phyloP scores from a whole-genome alignment of 1,140 invertebrate genomes.

The Trinorchestia longiramus region DNA sequence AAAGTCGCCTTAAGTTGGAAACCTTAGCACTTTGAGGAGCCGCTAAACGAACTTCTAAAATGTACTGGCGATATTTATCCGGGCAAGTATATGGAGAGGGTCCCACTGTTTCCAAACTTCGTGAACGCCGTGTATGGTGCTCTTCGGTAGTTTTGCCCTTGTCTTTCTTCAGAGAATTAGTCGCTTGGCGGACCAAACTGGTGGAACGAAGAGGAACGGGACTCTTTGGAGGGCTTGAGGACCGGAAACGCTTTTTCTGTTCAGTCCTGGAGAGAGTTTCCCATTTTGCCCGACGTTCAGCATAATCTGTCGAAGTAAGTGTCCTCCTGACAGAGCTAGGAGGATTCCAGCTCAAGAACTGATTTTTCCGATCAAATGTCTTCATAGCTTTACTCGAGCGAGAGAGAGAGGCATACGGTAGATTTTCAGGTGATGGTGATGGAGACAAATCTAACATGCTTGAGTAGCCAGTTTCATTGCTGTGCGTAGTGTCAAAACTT shows the following conservation, averaged over 20 bases:
- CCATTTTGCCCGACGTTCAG: constrained; percentile 64
- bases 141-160: constrained; percentile 54
- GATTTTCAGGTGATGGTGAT: constrained; percentile 62
- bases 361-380: not conserved
- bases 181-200: constrained; percentile 61
- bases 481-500: constrained; percentile 66
- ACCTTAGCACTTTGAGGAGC: constrained; percentile 84
- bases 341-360: not conserved
- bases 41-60: constrained; percentile 80
- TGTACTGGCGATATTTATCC: constrained; percentile 72
- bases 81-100: constrained; percentile 64
- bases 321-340: constrained; percentile 7
- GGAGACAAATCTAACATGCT: constrained; percentile 66
- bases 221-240: constrained; percentile 60
- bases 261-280: constrained; percentile 62
- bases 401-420: not conserved
- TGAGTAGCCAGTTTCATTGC: constrained; percentile 66
- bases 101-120: constrained; percentile 62
- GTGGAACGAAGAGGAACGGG: constrained; percentile 63
- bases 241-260: constrained; percentile 55
- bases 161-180: constrained; percentile 63
- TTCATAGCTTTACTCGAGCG: constrained; percentile 2
- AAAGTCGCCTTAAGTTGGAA: constrained; percentile 87
- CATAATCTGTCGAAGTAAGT: constrained; percentile 58
- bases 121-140: constrained; percentile 56